phyloP scores from a whole-genome alignment of 2,797 vertebrate species.

The Onychomys arenicola region DNA sequence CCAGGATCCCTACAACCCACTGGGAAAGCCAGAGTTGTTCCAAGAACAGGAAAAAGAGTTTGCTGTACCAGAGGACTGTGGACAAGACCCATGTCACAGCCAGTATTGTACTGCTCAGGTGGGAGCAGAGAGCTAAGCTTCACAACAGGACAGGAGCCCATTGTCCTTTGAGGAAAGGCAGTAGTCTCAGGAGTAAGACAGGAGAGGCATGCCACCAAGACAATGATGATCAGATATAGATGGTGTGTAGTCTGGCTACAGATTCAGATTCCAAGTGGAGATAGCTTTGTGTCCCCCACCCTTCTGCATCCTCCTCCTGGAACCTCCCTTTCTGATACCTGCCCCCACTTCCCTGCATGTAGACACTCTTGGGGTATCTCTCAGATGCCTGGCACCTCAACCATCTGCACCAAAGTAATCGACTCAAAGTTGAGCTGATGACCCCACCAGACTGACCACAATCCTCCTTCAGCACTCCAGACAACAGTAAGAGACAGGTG shows the following conservation, averaged over 20 bases:
- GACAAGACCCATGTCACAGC: rapidly evolving
- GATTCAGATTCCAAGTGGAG: background rate
- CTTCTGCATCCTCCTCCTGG: background rate
- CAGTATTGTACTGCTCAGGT: rapidly evolving
- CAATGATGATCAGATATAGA: background rate
- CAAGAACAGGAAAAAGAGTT: background rate
- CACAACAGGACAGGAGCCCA: background rate
- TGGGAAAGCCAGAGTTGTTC: background rate
- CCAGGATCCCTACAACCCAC: background rate
- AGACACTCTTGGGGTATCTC: background rate
- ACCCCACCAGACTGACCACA: rapidly evolving
- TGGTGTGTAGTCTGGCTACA: background rate
- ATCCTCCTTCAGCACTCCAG: background rate
- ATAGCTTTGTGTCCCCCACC: rapidly evolving
- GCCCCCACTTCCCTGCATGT: rapidly evolving
- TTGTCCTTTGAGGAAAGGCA: background rate
- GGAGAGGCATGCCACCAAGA: background rate
- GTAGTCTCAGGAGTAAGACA: background rate
- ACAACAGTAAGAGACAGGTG: background rate
- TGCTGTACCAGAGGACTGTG: background rate
- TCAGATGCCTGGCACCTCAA: background rate
- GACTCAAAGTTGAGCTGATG: background rate
- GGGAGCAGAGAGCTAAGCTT: background rate
- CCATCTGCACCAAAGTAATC: background rate
- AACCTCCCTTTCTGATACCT: background rate